These are phyloP conservation scores for Mormyrops boulengeri DNA, from an alignment of 2,797 vertebrate species.

Conservation along the genomic window DNA sequence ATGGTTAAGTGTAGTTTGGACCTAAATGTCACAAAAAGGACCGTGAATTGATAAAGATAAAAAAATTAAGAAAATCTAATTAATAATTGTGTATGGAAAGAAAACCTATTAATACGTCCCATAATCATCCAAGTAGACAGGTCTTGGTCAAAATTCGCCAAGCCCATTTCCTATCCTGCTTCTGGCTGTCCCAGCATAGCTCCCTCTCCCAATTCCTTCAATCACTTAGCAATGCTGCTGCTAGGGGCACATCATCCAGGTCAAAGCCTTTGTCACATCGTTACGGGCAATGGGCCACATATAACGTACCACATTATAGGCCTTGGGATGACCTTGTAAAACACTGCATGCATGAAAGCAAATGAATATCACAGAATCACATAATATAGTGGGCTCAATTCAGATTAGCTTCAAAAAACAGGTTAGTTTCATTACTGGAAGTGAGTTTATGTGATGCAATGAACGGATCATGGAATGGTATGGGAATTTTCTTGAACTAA, in stretches of 20 bases:
- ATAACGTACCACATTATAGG: not conserved
- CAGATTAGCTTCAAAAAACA: not conserved
- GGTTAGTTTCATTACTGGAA: not conserved
- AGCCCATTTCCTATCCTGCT: not conserved
- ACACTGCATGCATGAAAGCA: not conserved
- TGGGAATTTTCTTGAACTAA: not conserved
- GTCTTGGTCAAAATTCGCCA: not conserved
- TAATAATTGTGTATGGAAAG: not conserved
- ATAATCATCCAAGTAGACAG: not conserved
- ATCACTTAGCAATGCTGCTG: not conserved
- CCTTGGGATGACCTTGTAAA: constrained; percentile 12
- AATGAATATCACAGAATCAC: not conserved
- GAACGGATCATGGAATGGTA: not conserved
- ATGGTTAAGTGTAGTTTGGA: not conserved
- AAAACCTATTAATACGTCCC: not conserved
- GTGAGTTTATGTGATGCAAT: not conserved
- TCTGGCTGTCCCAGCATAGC: not conserved
- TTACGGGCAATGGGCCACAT: not conserved
- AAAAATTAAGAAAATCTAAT: not conserved
- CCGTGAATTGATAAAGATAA: not conserved
- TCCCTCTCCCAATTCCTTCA: not conserved
- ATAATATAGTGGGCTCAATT: not conserved
- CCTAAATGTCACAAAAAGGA: not conserved
- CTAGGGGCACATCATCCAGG: not conserved
- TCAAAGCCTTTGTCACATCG: not conserved